Conservation (phyloP, 1,140 invertebrate species). For the Armadillidium nasatum region DNA sequence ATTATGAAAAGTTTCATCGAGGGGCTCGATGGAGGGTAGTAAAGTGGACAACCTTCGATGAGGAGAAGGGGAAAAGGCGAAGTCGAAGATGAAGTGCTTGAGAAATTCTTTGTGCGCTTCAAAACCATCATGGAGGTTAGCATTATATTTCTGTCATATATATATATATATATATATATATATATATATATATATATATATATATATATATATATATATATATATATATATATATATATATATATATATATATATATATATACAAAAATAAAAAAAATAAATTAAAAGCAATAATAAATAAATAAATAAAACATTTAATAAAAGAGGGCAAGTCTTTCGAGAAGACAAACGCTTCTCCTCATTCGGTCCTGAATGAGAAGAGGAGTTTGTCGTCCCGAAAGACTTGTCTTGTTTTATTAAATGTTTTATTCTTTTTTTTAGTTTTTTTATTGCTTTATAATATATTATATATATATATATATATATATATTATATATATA, state of each 20-base stretch:
- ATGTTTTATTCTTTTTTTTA: too few relatives aligned
- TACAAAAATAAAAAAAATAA: too few relatives aligned
- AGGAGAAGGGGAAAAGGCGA: not conserved
- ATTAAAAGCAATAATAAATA: too few relatives aligned
- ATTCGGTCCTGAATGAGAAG: too few relatives aligned
- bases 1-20: not conserved
- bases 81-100: conserved; percentile 1
- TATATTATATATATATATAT: not conserved
- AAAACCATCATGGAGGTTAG: not conserved
- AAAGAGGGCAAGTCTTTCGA: too few relatives aligned
- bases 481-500: conserved; percentile 6
- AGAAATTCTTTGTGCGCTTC: not conserved
- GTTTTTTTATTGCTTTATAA: not conserved
- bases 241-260: too few relatives aligned
- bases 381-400: too few relatives aligned
- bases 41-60: not conserved
- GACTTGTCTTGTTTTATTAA: too few relatives aligned
- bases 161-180: conserved; percentile 4
- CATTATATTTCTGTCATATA: not conserved
- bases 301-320: too few relatives aligned
- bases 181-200: not conserved
- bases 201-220: conserved; percentile 1
- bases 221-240: not conserved
- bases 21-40: not conserved
- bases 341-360: too few relatives aligned